Evolutionary conservation across 2,797 vertebrate genomes (phyloP).

Genomic region (Microctenopoma lineatum): DNA sequence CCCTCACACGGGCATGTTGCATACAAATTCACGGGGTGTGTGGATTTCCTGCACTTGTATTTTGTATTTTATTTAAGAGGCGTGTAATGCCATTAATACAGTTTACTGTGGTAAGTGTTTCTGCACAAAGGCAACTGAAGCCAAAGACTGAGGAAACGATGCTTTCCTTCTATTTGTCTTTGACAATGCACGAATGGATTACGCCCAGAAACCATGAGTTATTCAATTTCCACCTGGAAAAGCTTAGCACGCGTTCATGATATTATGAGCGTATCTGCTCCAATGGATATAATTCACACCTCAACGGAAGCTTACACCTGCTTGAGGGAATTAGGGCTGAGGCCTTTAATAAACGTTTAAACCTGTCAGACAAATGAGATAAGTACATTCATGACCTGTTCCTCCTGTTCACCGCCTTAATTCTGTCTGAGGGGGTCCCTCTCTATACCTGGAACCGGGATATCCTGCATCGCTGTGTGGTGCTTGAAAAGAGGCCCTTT

Average conservation of each 20-base stretch:
- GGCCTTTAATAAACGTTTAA: constrained; percentile 85
- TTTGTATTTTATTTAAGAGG: constrained; percentile 31
- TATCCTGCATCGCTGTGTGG: constrained; percentile 3
- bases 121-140: constrained; percentile 38
- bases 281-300: constrained; percentile 83
- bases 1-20: not conserved
- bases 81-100: constrained; percentile 57
- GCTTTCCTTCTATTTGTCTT: constrained; percentile 67
- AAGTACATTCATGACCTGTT: constrained; percentile 79
- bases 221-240: constrained; percentile 86
- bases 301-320: constrained; percentile 87
- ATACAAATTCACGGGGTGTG: constrained; percentile 16
- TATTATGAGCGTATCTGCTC: constrained; percentile 82
- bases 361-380: constrained; percentile 86
- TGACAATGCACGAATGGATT: constrained; percentile 76
- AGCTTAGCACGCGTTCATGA: constrained; percentile 80
- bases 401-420: constrained; percentile 78
- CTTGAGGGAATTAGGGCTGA: constrained; percentile 84
- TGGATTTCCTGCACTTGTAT: constrained; percentile 31
- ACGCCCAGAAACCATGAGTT: constrained; percentile 78
- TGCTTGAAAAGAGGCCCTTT: constrained; percentile 16
- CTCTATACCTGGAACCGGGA: constrained; percentile 68
- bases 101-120: constrained; percentile 42
- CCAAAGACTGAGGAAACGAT: constrained; percentile 44
- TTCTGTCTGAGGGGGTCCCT: constrained; percentile 73